Evolutionary conservation across 2,888 invertebrate genomes (phyloP).

Genomic region (Andrena flavipes): DNA sequence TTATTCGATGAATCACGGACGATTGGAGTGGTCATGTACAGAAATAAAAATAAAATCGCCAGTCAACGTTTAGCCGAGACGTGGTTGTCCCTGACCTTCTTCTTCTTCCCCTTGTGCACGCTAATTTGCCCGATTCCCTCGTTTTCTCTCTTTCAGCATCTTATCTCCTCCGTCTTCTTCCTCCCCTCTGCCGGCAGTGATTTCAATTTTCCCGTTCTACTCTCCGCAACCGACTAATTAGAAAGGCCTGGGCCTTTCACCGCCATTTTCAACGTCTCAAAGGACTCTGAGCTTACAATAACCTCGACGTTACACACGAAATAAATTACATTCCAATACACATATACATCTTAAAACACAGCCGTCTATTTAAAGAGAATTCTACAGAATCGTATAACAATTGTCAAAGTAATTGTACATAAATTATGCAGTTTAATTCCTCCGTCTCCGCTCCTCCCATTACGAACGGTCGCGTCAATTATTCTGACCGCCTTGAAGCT

Average conservation of each 20-base stretch:
- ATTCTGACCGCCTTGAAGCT: neutral
- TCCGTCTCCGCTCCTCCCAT: neutral
- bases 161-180: neutral
- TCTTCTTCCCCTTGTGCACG: slow-evolving; percentile 29
- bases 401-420: no score
- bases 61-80: slow-evolving; percentile 49
- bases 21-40: slow-evolving; percentile 67
- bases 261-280: no score
- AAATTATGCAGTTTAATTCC: neutral
- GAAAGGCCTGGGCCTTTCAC: neutral
- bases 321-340: slow-evolving; percentile 3
- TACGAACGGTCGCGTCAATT: neutral
- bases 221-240: neutral
- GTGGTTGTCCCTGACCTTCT: slow-evolving; percentile 61
- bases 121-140: slow-evolving; percentile 9
- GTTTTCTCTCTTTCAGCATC: neutral
- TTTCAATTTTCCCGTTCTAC: neutral
- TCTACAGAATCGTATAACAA: no score
- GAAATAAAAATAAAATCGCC: slow-evolving; percentile 68
- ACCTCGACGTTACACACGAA: neutral
- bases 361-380: no score
- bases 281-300: neutral
- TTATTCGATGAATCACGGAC: slow-evolving; percentile 66
- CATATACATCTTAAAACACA: no score
- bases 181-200: slow-evolving; percentile 1